phyloP scores from a whole-genome alignment of 1,140 invertebrate genomes.

The Drosophila nikananu region DNA sequence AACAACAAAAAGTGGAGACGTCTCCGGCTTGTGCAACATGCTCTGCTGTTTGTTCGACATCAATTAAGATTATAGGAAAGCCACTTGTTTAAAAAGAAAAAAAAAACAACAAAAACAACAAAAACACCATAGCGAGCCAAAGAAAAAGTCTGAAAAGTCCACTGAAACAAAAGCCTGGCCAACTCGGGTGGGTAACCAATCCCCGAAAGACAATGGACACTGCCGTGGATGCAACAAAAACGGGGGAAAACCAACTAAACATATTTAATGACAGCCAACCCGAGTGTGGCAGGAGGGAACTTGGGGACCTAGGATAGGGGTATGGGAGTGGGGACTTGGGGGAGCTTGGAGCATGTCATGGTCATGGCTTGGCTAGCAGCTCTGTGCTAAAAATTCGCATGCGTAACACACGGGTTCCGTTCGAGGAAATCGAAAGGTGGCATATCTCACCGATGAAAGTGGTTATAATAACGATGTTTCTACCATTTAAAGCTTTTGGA shows the following conservation, averaged over 20 bases:
- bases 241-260: slow-evolving; percentile 44
- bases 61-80: slow-evolving; percentile 61
- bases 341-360: slow-evolving; percentile 38
- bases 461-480: background rate
- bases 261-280: slow-evolving; percentile 59
- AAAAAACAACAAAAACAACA: background rate
- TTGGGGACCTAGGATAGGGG: slow-evolving; percentile 1
- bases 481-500: background rate
- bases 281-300: background rate
- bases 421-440: slow-evolving; percentile 50
- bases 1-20: slow-evolving; percentile 44
- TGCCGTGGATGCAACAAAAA: slow-evolving; percentile 41
- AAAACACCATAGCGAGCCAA: slow-evolving; percentile 22
- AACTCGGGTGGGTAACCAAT: slow-evolving; percentile 49
- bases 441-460: slow-evolving; percentile 1
- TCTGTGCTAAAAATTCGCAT: slow-evolving; percentile 53
- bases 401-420: slow-evolving; percentile 43
- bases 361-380: slow-evolving; percentile 39
- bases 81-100: slow-evolving; percentile 28
- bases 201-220: slow-evolving; percentile 48
- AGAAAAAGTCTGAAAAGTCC: slow-evolving; percentile 50
- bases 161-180: slow-evolving; percentile 48
- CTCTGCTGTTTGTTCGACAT: slow-evolving; percentile 58
- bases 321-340: slow-evolving; percentile 4
- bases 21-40: slow-evolving; percentile 33